These are phyloP conservation scores for Melanotaenia nigrans DNA, from an alignment of 2,797 vertebrate genomes.

Conservation along the genomic window DNA sequence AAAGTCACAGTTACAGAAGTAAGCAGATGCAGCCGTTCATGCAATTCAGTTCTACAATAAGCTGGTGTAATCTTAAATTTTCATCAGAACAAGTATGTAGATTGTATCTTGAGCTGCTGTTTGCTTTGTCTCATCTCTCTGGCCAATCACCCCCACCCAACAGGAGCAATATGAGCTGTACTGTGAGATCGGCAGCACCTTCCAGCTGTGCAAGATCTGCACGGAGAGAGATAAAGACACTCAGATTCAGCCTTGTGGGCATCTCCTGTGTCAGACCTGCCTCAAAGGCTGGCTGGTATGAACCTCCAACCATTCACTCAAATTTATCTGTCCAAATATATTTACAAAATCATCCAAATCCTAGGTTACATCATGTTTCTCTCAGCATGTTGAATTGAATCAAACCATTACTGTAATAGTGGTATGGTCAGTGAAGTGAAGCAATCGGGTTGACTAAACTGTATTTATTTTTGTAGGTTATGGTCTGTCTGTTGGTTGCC, in stretches of 20 bases:
- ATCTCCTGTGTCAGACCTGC: conserved; percentile 87
- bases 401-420: conserved; percentile 6
- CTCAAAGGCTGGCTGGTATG: conserved; percentile 88
- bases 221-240: conserved; percentile 88
- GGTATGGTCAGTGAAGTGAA: conserved; percentile 25
- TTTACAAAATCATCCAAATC: background rate
- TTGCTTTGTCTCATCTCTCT: conserved; percentile 14
- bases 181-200: conserved; percentile 89
- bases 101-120: conserved; percentile 10
- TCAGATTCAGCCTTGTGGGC: conserved; percentile 88
- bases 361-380: background rate
- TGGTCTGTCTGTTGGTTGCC: conserved; percentile 14
- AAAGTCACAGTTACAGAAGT: conserved; percentile 86
- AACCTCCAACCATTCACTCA: background rate
- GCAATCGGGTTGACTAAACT: conserved; percentile 18
- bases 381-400: background rate
- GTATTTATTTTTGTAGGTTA: conserved; percentile 16
- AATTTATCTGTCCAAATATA: background rate
- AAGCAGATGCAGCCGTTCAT: conserved; percentile 24
- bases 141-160: conserved; percentile 4
- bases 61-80: conserved; percentile 8
- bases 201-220: conserved; percentile 93
- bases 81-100: conserved; percentile 6
- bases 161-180: conserved; percentile 92
- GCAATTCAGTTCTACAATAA: conserved; percentile 10